These are phyloP conservation scores for Hephaestus fuliginosus DNA, from an alignment of 2,797 vertebrate genomes.

Conservation along the genomic window DNA sequence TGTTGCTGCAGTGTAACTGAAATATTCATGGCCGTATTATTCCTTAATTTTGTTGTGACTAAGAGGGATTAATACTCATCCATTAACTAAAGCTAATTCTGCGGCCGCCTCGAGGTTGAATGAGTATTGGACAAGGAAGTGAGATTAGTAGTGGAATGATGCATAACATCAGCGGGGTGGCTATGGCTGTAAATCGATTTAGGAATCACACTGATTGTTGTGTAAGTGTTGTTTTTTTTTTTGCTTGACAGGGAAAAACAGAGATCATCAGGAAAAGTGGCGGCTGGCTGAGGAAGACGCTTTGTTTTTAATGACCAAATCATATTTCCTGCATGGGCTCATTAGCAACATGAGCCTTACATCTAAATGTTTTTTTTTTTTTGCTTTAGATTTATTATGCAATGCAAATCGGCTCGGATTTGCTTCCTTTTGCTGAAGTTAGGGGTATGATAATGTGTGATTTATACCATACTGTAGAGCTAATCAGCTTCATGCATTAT, in stretches of 20 bases:
- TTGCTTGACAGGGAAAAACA: conserved; percentile 53
- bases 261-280: conserved; percentile 53
- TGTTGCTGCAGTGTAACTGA: conserved; percentile 78
- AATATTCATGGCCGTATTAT: conserved; percentile 88
- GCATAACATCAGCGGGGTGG: conserved; percentile 72
- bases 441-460: conserved; percentile 53
- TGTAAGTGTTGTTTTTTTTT: conserved; percentile 52
- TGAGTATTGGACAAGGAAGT: conserved; percentile 73
- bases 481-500: conserved; percentile 53
- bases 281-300: conserved; percentile 26
- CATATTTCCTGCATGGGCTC: conserved; percentile 54
- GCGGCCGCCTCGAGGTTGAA: conserved; percentile 68
- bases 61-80: conserved; percentile 85
- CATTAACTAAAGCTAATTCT: conserved; percentile 84
- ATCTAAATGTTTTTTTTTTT: conserved; percentile 15
- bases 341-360: conserved; percentile 55
- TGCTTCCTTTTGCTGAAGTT: conserved; percentile 55
- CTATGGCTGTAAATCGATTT: conserved; percentile 81
- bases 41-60: conserved; percentile 88
- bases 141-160: conserved; percentile 83
- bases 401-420: conserved; percentile 57
- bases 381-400: conserved; percentile 44
- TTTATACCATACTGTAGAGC: conserved; percentile 39
- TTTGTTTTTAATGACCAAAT: conserved; percentile 58
- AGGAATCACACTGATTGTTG: conserved; percentile 76